These are phyloP conservation scores for Gracilinanus agilis DNA, from an alignment of 2,113 vertebrate species.

Conservation along the genomic window DNA sequence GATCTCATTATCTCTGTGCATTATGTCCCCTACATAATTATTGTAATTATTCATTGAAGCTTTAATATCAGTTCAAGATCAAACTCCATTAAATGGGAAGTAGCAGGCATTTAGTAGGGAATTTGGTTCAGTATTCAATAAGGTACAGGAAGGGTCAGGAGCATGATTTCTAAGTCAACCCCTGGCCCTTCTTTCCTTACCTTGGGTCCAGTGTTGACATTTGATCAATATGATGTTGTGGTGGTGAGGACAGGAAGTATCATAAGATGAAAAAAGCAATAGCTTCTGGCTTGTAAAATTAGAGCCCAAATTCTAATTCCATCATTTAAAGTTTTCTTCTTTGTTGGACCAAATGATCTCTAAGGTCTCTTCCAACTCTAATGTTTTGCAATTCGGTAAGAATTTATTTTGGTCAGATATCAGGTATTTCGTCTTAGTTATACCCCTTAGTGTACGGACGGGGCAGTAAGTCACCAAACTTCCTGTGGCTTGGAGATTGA, in stretches of 20 bases:
- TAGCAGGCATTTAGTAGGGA: not conserved
- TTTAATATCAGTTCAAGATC: not conserved
- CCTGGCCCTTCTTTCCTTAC: not conserved
- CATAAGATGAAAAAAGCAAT: not conserved
- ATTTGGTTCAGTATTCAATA: not conserved
- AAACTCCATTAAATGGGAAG: not conserved
- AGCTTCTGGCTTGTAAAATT: not conserved
- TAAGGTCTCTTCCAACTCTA: not conserved
- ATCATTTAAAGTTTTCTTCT: not conserved
- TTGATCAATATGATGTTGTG: not conserved
- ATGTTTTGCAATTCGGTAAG: not conserved
- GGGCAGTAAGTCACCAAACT: not conserved
- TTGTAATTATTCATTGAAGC: not conserved
- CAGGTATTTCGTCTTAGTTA: not conserved
- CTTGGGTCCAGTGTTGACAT: not conserved
- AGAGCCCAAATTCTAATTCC: not conserved
- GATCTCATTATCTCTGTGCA: not conserved
- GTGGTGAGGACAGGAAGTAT: not conserved
- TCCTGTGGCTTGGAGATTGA: not conserved
- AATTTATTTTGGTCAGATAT: not conserved
- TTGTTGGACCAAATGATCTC: not conserved
- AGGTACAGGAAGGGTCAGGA: not conserved
- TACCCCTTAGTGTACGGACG: not conserved
- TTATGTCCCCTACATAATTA: not conserved
- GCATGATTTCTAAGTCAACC: not conserved